Base-by-base conservation (phyloP, 2,888 invertebrate species). In the Cistogaster globosa region DNA sequence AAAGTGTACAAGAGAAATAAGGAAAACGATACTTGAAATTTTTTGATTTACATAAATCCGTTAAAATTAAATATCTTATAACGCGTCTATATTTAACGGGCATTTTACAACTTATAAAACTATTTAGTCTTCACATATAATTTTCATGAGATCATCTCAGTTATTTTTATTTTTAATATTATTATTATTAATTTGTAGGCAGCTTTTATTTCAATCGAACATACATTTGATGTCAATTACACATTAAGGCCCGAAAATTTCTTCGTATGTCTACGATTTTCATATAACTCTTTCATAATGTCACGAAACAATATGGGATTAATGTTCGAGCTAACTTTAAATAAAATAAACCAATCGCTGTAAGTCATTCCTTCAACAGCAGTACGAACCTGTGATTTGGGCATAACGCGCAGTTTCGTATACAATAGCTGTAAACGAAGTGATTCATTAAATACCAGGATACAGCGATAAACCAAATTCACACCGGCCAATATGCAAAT, bases 321-420 rank as follows among this genome's bases (percentile, higher is more conserved):
- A 88, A 97, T 94, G 91, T 97, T 97, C 89, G 95, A 95, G 79
- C 96, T 95, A 63, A 97, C 93, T 89, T 96, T 95, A 90, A 96
- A 95, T 12, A 97, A 92, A 48, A 97, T 90, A 91, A 97, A 97
- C 95, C 96, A 97, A 91, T 97, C 97, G 0, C 96, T 96, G 83
- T 95, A 95, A 74, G 94, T 93, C 42, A 88, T 89, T 4, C 87
- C 86, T 11, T 87, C 71, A 8, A 91, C 26, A 0, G 88, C 88
- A 9, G 68, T 78, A 6, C 87, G 88, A 0, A 92, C 83, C 11
- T 89, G 86, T 0, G 81, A 60, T 16, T 86, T 87, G 8, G 90
- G 83, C 88, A 91, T 89, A 36, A 86, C 87, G 18, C 90, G 89
- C 0, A 90, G 86, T 20, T 89, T 88, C 0, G 88, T 84, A n/a